Conservation (phyloP, 2,797 vertebrate genomes). For the Ataeniobius toweri region DNA sequence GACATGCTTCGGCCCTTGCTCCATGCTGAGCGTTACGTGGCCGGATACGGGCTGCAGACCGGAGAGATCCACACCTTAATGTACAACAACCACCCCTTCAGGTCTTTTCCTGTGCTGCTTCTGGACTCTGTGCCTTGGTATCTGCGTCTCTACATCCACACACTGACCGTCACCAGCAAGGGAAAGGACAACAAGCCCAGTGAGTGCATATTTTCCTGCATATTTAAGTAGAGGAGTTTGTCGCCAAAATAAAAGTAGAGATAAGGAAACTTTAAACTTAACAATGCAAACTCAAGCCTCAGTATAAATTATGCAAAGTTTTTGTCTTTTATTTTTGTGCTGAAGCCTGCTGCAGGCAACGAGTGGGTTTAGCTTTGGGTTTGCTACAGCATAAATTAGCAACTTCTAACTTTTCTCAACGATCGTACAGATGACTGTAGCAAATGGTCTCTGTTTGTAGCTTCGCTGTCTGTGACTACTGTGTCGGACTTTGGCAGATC, state of each 20-base stretch:
- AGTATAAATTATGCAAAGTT: no score
- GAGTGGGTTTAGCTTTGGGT: no score
- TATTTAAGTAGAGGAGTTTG: not conserved
- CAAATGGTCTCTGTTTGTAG: no score
- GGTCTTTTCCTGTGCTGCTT: conserved; percentile 92
- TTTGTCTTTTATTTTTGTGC: no score
- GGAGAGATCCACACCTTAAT: conserved; percentile 94
- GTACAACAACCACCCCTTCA: conserved; percentile 92
- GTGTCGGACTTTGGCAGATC: no score
- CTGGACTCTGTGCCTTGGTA: conserved; percentile 96
- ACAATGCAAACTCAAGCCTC: no score
- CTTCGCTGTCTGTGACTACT: no score
- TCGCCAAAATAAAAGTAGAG: not conserved
- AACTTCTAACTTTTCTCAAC: no score
- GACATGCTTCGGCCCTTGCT: conserved; percentile 86
- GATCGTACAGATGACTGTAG: no score
- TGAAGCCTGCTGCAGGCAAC: no score
- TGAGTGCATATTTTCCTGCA: conserved; percentile 73
- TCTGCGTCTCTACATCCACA: conserved; percentile 94
- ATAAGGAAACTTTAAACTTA: not conserved
- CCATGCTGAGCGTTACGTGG: conserved; percentile 92
- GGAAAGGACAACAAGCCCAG: conserved; percentile 94
- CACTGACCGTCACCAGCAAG: conserved; percentile 91
- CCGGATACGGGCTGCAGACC: conserved; percentile 91
- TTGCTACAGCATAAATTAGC: no score